A percentile compares a stretch with the other conserved stretches of the same genome.
phyloP scores from a whole-genome alignment of 2,113 vertebrate genomes.

The Galbula dea region DNA sequence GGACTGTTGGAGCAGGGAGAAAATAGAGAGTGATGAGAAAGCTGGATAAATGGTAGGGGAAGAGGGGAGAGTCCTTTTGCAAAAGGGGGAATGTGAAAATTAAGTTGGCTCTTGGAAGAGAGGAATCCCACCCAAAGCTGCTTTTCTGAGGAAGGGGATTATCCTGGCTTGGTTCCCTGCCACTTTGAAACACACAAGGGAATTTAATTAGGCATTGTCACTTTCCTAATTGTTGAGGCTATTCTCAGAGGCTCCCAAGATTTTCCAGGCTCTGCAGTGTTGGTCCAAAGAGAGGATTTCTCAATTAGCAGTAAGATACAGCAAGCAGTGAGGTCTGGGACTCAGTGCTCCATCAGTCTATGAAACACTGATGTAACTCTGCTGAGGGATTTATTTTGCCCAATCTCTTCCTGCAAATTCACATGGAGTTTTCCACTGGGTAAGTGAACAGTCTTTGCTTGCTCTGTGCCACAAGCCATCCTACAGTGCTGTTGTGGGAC shows the following conservation, averaged over 20 bases:
- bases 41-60: neutral
- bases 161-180: neutral
- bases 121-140: slow-evolving; percentile 24
- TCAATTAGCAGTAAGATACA: neutral
- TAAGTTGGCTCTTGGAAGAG: neutral
- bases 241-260: neutral
- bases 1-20: neutral
- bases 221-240: slow-evolving; percentile 4
- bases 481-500: neutral
- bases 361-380: neutral
- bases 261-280: neutral
- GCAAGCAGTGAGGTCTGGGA: neutral
- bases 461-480: neutral
- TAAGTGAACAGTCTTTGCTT: neutral
- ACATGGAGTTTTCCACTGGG: neutral
- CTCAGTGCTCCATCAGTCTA: neutral
- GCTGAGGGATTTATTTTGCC: neutral
- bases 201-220: slow-evolving; percentile 18
- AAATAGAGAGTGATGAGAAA: neutral
- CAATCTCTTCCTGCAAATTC: neutral
- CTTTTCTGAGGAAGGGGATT: slow-evolving; percentile 22
- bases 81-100: neutral
- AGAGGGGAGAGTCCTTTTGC: neutral
- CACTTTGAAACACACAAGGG: neutral
- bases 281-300: neutral